phyloP scores from a whole-genome alignment of 1,140 invertebrate genomes.

The Atta cephalotes region DNA sequence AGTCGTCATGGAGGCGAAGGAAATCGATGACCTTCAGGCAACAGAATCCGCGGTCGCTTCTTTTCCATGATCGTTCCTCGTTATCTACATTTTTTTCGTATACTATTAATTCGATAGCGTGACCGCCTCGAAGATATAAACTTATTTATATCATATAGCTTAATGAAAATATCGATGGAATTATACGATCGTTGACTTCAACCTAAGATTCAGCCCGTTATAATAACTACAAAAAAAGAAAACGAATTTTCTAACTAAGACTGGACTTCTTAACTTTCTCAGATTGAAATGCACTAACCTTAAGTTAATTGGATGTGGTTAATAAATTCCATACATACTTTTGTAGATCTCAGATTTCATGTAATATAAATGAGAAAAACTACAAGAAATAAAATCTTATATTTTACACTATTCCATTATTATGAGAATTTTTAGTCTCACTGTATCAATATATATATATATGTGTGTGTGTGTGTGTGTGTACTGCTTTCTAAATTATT shows the following conservation, averaged over 20 bases:
- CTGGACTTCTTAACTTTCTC: background rate
- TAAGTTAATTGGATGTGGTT: background rate
- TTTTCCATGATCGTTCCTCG: constrained; percentile 27
- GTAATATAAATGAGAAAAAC: background rate
- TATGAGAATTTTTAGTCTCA: background rate
- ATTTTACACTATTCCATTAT: background rate
- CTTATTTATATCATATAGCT: background rate
- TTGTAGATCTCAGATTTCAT: background rate
- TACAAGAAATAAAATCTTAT: background rate
- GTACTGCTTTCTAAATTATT: background rate
- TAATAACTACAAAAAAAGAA: background rate
- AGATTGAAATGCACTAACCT: background rate
- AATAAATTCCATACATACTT: background rate
- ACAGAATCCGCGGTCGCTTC: constrained; percentile 43
- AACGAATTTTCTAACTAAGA: background rate
- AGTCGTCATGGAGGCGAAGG: constrained; percentile 64
- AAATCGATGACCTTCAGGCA: constrained; percentile 64
- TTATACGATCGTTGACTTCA: background rate
- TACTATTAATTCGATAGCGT: constrained; percentile 30
- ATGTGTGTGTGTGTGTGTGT: no score
- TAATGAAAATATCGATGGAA: constrained; percentile 32
- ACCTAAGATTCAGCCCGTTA: background rate
- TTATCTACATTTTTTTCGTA: constrained; percentile 27
- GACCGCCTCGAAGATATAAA: constrained; percentile 3
- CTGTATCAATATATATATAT: background rate